Conservation (phyloP, 2,888 invertebrate genomes). For the Ennomos fuscantarius region DNA sequence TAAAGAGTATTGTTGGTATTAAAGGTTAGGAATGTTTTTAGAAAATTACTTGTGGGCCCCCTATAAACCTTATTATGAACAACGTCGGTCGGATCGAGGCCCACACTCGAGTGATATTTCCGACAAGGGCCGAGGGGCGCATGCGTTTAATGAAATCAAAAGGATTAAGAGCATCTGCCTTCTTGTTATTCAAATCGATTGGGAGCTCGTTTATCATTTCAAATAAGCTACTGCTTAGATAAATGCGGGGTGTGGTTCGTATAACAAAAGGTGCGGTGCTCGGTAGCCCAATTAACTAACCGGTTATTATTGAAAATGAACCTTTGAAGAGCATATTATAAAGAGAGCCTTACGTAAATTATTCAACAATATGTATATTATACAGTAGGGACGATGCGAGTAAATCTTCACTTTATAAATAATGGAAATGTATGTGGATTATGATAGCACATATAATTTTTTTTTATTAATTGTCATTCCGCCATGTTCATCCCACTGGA, state of each 20-base stretch:
- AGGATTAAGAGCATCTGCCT: constrained; percentile 85
- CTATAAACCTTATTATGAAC: constrained; percentile 68
- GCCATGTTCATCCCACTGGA: too few species aligned
- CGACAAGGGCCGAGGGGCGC: constrained; percentile 81
- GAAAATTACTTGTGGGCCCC: constrained; percentile 42
- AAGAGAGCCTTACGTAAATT: constrained; percentile 46
- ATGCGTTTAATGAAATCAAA: constrained; percentile 85
- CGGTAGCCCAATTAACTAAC: constrained; percentile 78
- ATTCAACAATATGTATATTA: constrained; percentile 40
- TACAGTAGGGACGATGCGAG: constrained; percentile 5
- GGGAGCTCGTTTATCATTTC: constrained; percentile 84
- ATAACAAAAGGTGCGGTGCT: constrained; percentile 76
- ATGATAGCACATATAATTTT: too few species aligned
- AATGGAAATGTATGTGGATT: constrained; percentile 1
- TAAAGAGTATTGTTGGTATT: constrained; percentile 41
- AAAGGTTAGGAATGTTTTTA: constrained; percentile 43
- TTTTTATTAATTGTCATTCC: too few species aligned
- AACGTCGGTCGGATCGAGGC: constrained; percentile 65
- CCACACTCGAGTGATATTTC: constrained; percentile 82
- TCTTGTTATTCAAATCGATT: constrained; percentile 85
- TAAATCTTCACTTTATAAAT: constrained; percentile 7
- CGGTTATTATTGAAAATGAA: constrained; percentile 68
- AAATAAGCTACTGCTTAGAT: constrained; percentile 84
- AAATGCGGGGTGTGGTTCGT: constrained; percentile 80
- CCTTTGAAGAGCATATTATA: constrained; percentile 45